Base-by-base conservation (phyloP, 2,113 vertebrate genomes). In the Eubucco bourcierii region DNA sequence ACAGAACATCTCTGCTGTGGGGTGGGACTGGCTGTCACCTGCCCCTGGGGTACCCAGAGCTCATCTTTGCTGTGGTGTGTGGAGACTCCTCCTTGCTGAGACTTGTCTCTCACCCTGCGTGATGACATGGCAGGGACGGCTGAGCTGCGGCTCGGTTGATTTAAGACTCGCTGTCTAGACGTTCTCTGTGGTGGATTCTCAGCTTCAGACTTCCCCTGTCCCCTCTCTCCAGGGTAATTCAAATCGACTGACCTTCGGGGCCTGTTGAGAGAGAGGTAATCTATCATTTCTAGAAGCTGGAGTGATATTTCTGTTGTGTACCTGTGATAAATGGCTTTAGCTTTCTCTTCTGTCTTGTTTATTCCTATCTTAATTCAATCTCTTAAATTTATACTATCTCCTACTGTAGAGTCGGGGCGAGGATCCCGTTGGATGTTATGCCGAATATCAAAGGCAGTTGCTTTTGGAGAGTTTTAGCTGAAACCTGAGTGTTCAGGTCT, bases 101-200 rank as follows among this genome's bases (percentile, higher is more conserved):
- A n/a, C 13, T 67, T 12, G 47, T 78, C 61, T 87, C 64, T 85
- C 87, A 78, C 65, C 53, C 24, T 1, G 68, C n/a, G 6, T 39
- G 84, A 82, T 13, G 37, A 12, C 75, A 15, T 31, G 56, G 67
- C 80, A 84, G 87, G 87, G 71, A 28, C 9, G 20, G 86, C 81
- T 82, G 87, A 92, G 81, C 95, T 90, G 87, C 90, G 31, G 87
- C 78, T 74, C 33, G 4, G 24, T 90, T 96, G 94, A 92, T 96
- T 96, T 92, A 94, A 88, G 84, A 44, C 71, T 77, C 0, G 0
- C 93, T 94, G 96, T 96, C 96, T 93, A 95, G 96, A 96, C 79
- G 0, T 78, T 91, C 95, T 95, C 84, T 90, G 93, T 6, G 10
- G 90, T 94, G 93, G 87, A 85, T 96, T 96, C 87, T 74, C 93